Base-by-base conservation (phyloP, 2,113 vertebrate species). In the Istiophorus platypterus region DNA sequence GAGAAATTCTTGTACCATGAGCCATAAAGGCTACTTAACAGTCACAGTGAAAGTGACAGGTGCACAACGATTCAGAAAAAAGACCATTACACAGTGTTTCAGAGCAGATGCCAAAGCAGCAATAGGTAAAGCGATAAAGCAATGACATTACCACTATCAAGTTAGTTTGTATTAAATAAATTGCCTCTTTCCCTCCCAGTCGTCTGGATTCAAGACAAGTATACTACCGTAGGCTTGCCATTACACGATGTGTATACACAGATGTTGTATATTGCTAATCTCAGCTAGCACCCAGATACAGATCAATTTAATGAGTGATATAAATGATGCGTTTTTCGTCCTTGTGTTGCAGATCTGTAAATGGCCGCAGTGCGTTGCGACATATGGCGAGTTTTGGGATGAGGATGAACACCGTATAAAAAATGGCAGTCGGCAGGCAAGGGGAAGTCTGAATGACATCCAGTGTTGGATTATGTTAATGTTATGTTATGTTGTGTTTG, bases 351-450 rank as follows among this genome's bases (percentile, higher is more conserved):
- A 52, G 59, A 67, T 76, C 18, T 73, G 69, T 69, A 80, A 81
- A 64, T 85, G 82, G 56, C 82, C n/a, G 68, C 82, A 62, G 72
- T 57, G 81, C 70, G 80, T 79, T 69, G 51, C 3, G 10, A 72
- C 75, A 90, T 87, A 78, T 78, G 86, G 82, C 1, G 24, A 61
- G 81, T 29, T 41, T 56, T 57, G 58, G 63, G 61, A 75, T 1
- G 62, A 62, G 22, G 20, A 77, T 10, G 65, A 68, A 20, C 66
- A 14, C 9, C 14, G 24, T 26, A 63, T 39, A 39, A 73, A 27
- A 42, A 65, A 37, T n/a, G 65, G 61, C 56, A 65, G 31, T 15
- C 41, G 45, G 27, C 5, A 26, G 15, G 59, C 9, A 14, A 20
- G 18, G 27, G 37, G 34, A 18, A 5, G 41, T 61, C 7, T 72